phyloP scores from a whole-genome alignment of 2,113 vertebrate genomes.

The Malurus alboscapulatus region DNA sequence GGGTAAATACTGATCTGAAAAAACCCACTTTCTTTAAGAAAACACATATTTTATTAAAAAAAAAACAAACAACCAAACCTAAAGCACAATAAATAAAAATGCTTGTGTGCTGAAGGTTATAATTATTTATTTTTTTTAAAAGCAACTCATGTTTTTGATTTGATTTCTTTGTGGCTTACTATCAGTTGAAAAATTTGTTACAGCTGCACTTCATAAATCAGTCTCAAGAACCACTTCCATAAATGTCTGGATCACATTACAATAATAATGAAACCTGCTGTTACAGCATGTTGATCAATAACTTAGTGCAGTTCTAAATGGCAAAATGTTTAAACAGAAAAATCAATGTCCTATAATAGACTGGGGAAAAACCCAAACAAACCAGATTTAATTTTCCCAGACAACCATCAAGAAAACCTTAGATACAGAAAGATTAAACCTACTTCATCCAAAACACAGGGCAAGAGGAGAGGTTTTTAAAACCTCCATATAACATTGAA shows the following conservation, averaged over 20 bases:
- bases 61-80: fast-evolving
- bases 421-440: not conserved
- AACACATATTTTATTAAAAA: not conserved
- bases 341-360: not conserved
- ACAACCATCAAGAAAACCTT: not conserved
- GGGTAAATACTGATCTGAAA: not conserved
- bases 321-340: not conserved
- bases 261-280: not conserved
- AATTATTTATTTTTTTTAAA: not conserved
- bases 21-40: not conserved
- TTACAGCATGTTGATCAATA: not conserved
- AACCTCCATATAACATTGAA: not conserved
- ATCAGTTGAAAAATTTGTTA: not conserved
- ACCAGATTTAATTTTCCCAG: not conserved
- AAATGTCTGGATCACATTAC: not conserved
- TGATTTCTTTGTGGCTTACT: not conserved
- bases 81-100: not conserved
- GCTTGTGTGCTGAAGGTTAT: not conserved
- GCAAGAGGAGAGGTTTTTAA: not conserved
- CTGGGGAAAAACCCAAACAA: not conserved
- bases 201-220: not conserved
- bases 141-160: not conserved
- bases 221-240: not conserved
- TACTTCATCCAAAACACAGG: not conserved
- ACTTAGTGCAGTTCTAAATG: not conserved